Conservation (phyloP, 2,888 invertebrate genomes). For the Lymantria dispar region DNA sequence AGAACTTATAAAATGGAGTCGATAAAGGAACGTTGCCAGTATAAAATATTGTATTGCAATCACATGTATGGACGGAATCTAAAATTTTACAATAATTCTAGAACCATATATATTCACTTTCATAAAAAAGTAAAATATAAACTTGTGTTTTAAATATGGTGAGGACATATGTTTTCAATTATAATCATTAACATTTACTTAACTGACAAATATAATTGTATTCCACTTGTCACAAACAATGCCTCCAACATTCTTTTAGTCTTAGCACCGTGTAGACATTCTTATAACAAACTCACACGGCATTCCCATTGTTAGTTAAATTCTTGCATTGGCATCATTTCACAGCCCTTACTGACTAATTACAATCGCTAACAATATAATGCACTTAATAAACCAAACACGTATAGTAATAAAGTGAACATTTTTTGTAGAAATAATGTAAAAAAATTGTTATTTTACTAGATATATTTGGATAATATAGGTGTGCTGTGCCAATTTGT, state of each 20-base stretch:
- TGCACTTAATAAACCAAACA: conserved; percentile 40
- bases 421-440: conserved; percentile 20
- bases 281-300: conserved; percentile 15
- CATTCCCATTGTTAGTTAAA: conserved; percentile 22
- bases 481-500: conserved; percentile 23
- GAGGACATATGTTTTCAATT: not conserved
- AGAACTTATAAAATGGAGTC: conserved; percentile 8
- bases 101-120: too few relatives aligned
- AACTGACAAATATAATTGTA: not conserved
- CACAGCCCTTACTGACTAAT: conserved; percentile 69
- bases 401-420: conserved; percentile 13
- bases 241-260: conserved; percentile 12
- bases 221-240: conserved; percentile 4
- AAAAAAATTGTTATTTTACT: conserved; percentile 10
- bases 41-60: conserved; percentile 15
- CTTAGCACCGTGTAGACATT: conserved; percentile 24
- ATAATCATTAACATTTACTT: not conserved
- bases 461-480: conserved; percentile 11
- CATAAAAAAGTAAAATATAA: too few relatives aligned
- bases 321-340: conserved; percentile 30
- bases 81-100: too few relatives aligned
- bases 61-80: not conserved
- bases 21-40: conserved; percentile 27
- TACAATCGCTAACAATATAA: conserved; percentile 35
- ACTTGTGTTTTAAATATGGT: not conserved